Conservation (phyloP, 2,113 vertebrate species). For the Gallinago undulata region DNA sequence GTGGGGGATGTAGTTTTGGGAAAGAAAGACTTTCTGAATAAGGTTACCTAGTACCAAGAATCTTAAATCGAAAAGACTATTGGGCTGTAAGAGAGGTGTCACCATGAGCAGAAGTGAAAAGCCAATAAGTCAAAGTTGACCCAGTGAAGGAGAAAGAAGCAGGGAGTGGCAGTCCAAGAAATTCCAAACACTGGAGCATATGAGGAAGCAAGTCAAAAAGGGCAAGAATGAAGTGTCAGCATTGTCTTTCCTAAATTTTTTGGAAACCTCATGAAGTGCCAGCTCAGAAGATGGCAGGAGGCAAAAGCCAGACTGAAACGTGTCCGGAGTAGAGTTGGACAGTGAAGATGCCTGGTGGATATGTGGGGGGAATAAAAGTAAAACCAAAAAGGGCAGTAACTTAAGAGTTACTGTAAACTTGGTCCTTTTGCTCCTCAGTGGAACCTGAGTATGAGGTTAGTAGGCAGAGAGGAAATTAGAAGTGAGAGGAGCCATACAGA, state of each 20-base stretch:
- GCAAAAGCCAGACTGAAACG: not conserved
- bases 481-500: not conserved
- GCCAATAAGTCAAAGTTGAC: not conserved
- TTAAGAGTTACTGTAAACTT: not conserved
- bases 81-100: not conserved
- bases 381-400: not conserved
- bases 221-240: not conserved
- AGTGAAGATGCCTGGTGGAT: not conserved
- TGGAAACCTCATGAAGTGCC: not conserved
- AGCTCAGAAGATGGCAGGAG: not conserved
- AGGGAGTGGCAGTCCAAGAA: not conserved
- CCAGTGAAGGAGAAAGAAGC: not conserved
- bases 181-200: no score
- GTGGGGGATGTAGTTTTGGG: not conserved
- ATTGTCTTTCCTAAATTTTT: not conserved
- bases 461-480: not conserved
- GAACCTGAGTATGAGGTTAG: not conserved
- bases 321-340: not conserved
- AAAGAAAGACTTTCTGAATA: not conserved
- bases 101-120: fast-evolving
- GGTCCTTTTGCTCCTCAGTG: not conserved
- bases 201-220: not conserved
- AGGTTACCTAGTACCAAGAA: not conserved
- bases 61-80: not conserved
- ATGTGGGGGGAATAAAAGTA: not conserved